These are phyloP conservation scores for Charaxes varanes DNA, from an alignment of 1,140 invertebrate species.

Conservation along the genomic window DNA sequence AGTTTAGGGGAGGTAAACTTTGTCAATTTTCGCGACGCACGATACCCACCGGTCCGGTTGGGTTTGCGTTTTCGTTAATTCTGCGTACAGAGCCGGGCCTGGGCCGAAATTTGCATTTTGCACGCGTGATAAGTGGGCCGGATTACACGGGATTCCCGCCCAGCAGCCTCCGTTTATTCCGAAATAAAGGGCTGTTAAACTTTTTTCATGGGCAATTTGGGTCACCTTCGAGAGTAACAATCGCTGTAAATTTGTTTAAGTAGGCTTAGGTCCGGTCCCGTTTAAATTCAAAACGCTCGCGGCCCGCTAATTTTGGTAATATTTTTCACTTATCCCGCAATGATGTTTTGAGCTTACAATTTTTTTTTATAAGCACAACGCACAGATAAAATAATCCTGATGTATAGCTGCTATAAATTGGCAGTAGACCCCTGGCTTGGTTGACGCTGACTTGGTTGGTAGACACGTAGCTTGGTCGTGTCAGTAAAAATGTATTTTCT, in stretches of 20 bases:
- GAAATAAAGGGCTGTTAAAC: constrained; percentile 73
- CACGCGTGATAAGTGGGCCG: constrained; percentile 71
- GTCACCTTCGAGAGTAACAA: constrained; percentile 65
- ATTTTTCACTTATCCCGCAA: constrained; percentile 6
- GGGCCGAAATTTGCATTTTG: constrained; percentile 70
- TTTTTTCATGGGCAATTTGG: constrained; percentile 73
- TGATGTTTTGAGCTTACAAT: constrained; percentile 3
- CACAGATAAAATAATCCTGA: no score
- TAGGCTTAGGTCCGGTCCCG: constrained; percentile 44
- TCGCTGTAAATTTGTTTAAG: constrained; percentile 69
- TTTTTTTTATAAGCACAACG: not conserved
- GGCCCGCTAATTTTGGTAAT: constrained; percentile 30
- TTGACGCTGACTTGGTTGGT: no score
- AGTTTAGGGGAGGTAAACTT: constrained; percentile 51
- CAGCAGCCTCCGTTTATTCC: constrained; percentile 69
- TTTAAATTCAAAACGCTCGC: constrained; percentile 35
- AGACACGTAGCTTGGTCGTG: no score
- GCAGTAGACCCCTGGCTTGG: no score
- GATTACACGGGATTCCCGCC: constrained; percentile 70
- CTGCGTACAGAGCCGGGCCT: constrained; percentile 49
- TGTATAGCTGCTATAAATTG: no score
- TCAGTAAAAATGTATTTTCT: no score
- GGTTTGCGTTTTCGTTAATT: constrained; percentile 59
- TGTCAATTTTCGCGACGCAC: constrained; percentile 58
- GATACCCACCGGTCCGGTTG: constrained; percentile 29